Percentiles rank a stretch among this genome's conserved stretches.
phyloP scores from a whole-genome alignment of 2,888 invertebrate genomes.

The Troilus luridus region DNA sequence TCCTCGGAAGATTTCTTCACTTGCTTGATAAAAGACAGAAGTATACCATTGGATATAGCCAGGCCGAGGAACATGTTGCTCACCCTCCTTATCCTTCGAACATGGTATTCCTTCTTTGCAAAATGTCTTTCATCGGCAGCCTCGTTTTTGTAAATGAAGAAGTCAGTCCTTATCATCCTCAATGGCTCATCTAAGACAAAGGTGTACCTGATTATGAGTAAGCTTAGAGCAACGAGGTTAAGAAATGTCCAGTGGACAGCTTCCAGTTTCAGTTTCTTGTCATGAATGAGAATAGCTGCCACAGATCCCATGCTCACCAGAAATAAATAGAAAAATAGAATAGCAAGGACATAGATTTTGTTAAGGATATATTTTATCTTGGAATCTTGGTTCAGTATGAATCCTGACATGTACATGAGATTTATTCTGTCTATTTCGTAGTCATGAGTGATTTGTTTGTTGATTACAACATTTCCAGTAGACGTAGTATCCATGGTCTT shows the following conservation, averaged over 20 bases:
- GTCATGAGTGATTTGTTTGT: not conserved
- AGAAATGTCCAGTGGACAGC: conserved; percentile 41
- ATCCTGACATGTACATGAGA: conserved; percentile 44
- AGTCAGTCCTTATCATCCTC: not conserved
- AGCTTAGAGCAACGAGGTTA: not conserved
- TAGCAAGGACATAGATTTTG: not conserved
- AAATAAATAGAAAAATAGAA: not conserved
- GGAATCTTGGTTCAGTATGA: not conserved
- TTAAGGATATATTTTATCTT: not conserved
- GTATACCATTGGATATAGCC: not conserved
- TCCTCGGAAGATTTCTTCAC: not conserved
- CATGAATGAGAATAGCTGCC: conserved; percentile 4
- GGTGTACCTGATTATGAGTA: not conserved
- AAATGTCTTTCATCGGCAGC: not conserved
- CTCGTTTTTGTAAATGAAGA: conserved; percentile 21
- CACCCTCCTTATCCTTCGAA: not conserved
- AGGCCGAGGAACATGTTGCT: conserved; percentile 35
- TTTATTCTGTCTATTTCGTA: not conserved
- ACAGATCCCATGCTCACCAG: conserved; percentile 22
- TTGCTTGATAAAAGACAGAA: conserved; percentile 7
- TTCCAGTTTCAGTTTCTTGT: conserved; percentile 20
- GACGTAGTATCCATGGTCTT: not conserved
- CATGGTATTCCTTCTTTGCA: not conserved
- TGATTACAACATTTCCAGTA: not conserved
- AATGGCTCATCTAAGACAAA: not conserved